phyloP scores from a whole-genome alignment of 2,113 vertebrate genomes.

The Hirundichthys speculiger region DNA sequence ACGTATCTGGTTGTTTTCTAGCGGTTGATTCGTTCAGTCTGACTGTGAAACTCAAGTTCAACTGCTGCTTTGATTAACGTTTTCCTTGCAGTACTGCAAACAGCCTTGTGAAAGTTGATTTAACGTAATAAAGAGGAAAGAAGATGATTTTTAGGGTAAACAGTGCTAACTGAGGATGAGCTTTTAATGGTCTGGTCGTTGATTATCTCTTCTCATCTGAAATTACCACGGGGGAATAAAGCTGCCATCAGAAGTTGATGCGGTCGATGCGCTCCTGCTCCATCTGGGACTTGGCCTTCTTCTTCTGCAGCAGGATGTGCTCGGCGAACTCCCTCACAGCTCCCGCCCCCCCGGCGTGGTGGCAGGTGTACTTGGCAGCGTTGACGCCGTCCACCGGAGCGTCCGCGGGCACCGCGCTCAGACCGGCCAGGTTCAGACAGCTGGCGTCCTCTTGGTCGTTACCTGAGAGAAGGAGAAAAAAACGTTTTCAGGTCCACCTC shows the following conservation, averaged over 20 bases:
- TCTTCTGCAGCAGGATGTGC: constrained; percentile 84
- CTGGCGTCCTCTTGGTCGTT: constrained; percentile 84
- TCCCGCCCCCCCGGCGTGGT: constrained; percentile 77
- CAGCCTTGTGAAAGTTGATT: too few relatives aligned
- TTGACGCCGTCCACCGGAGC: constrained; percentile 79
- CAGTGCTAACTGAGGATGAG: too few relatives aligned
- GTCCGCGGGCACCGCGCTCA: constrained; percentile 85
- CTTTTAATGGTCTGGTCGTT: too few relatives aligned
- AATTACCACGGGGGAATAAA: too few relatives aligned
- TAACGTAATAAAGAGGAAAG: too few relatives aligned
- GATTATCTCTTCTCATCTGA: too few relatives aligned
- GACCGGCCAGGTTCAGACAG: constrained; percentile 85
- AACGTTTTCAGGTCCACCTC: not conserved
- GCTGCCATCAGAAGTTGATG: constrained; percentile 27
- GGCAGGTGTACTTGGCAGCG: constrained; percentile 86
- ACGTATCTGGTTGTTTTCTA: too few relatives aligned
- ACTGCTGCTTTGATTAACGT: too few relatives aligned
- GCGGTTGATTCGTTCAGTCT: too few relatives aligned
- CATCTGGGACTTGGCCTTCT: constrained; percentile 74
- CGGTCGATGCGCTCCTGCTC: constrained; percentile 49
- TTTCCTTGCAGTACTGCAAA: too few relatives aligned
- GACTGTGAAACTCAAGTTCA: too few relatives aligned
- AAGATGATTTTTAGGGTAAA: too few relatives aligned
- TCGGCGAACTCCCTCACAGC: constrained; percentile 90
- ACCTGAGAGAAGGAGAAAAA: constrained; percentile 70